A percentile compares a stretch with the other conserved stretches of the same genome.
Evolutionary conservation across 2,113 vertebrate species (phyloP).

Genomic region (Colistium nudipinnis): DNA sequence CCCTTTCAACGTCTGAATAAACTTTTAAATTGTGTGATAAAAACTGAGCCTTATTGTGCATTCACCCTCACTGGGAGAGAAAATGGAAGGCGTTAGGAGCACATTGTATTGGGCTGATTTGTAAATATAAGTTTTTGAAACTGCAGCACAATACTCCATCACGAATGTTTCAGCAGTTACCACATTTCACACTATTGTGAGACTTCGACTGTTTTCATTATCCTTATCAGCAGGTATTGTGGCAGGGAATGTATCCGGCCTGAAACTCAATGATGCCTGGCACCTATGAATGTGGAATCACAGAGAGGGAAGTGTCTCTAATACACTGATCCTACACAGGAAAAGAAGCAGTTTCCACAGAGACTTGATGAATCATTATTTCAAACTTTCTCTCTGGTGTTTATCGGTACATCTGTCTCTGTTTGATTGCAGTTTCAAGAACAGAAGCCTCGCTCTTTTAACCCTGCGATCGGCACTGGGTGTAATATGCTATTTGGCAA

Average conservation of each 20-base stretch:
- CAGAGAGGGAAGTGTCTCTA: conserved; percentile 11
- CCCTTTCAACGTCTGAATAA: conserved; percentile 80
- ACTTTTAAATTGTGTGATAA: conserved; percentile 79
- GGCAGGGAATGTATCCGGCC: neutral
- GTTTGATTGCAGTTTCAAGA: conserved; percentile 69
- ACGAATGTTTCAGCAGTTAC: conserved; percentile 66
- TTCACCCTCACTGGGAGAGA: conserved; percentile 70
- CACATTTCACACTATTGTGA: conserved; percentile 50
- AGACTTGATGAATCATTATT: conserved; percentile 57
- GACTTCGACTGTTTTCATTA: conserved; percentile 65
- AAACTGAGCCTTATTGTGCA: conserved; percentile 75
- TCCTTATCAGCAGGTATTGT: conserved; percentile 73
- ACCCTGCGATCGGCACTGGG: conserved; percentile 59
- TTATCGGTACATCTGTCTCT: conserved; percentile 73
- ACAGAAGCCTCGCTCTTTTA: conserved; percentile 55
- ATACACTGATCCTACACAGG: neutral
- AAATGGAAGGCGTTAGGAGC: conserved; percentile 70
- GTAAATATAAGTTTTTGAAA: conserved; percentile 80
- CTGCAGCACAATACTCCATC: conserved; percentile 61
- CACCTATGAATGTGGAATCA: conserved; percentile 45
- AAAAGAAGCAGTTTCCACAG: conserved; percentile 14
- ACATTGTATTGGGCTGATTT: conserved; percentile 76
- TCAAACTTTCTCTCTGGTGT: conserved; percentile 66
- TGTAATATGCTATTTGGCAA: conserved; percentile 66
- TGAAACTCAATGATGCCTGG: conserved; percentile 10